A percentile compares a stretch with the other conserved stretches of the same genome.
Conservation (phyloP, 2,113 vertebrate genomes). For the Saguinus midas region DNA sequence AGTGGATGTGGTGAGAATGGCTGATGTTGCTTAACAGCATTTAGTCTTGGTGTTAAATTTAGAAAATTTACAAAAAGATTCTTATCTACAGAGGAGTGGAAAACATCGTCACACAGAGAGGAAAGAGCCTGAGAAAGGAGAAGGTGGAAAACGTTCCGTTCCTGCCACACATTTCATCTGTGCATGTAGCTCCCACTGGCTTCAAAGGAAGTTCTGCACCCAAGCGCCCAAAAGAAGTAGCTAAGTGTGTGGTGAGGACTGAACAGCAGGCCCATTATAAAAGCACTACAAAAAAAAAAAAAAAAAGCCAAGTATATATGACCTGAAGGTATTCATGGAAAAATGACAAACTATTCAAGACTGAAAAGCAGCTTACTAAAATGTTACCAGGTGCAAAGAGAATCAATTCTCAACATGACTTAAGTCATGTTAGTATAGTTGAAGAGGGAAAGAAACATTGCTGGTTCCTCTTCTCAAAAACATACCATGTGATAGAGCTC, state of each 20-base stretch:
- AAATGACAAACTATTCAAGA: constrained; percentile 55
- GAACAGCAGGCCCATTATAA: constrained; percentile 48
- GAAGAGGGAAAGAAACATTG: not conserved
- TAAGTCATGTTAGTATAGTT: not conserved
- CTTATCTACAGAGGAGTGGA: constrained; percentile 72
- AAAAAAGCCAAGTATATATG: not conserved
- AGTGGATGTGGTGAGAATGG: constrained; percentile 67
- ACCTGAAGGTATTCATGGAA: constrained; percentile 47
- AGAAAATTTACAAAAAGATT: constrained; percentile 70
- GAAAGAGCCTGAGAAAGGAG: constrained; percentile 39
- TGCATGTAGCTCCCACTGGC: constrained; percentile 32
- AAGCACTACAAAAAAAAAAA: constrained; percentile 23
- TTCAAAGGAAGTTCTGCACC: constrained; percentile 58
- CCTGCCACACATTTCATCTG: constrained; percentile 39
- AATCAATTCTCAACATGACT: constrained; percentile 19
- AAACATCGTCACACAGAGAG: constrained; percentile 58
- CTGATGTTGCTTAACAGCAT: constrained; percentile 50
- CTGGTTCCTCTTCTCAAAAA: not conserved
- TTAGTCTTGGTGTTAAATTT: constrained; percentile 62
- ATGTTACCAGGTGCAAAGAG: constrained; percentile 17
- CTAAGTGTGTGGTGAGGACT: not conserved
- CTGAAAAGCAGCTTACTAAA: constrained; percentile 39
- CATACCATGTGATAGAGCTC: not conserved
- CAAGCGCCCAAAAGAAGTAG: constrained; percentile 38
- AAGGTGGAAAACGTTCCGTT: constrained; percentile 33